Evolutionary conservation across 2,888 invertebrate species (phyloP), one percentile per base, ranked within the genome.

Genomic region (Dexiosoma caninum): DNA sequence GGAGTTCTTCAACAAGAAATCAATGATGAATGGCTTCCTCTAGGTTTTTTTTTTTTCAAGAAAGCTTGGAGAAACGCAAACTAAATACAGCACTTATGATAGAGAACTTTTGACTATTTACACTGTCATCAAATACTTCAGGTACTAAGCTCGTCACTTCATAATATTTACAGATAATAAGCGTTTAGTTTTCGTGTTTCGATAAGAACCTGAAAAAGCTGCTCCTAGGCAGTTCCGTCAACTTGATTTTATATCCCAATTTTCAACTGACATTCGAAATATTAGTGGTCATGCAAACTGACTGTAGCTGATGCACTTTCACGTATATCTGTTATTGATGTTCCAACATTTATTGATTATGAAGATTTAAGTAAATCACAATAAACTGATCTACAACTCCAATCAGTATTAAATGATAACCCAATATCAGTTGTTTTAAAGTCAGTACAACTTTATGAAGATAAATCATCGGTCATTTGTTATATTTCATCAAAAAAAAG

Each of bases 41-140:
- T n/a, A 14, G 16, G 64, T n/a, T n/a, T n/a, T 40, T n/a, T 44
- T 64, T 12, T 32, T 46, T 49, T 64, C 64, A 32, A 46, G 49
- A 64, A 64, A 49, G 23, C 35, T 64, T 5, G 35, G 35, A 35
- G 46, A 44, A 49, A 32, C 46, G 0, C 46, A 53, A 51, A 66
- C 2, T 5, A 51, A 66, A 40, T 27, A 66, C 14, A 51, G 32
- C 21, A 66, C 21, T 2, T 49, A 66, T 19, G 40, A 66, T 30
- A 21, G 32, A 42, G 49, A 66, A 40, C 32, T 69, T 2, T 32
- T 66, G 8, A 40, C 37, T 7, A 46, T 37, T 8, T 51, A 51
- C 12, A 23, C 27, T 10, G 23, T 67, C 3, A 9, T n/a, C n/a
- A 42, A 53, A 16, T n/a, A 55, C 8, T 55, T 30, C 19, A 23